phyloP scores from a whole-genome alignment of 2,888 invertebrate species.

The Quadriops clusia region DNA sequence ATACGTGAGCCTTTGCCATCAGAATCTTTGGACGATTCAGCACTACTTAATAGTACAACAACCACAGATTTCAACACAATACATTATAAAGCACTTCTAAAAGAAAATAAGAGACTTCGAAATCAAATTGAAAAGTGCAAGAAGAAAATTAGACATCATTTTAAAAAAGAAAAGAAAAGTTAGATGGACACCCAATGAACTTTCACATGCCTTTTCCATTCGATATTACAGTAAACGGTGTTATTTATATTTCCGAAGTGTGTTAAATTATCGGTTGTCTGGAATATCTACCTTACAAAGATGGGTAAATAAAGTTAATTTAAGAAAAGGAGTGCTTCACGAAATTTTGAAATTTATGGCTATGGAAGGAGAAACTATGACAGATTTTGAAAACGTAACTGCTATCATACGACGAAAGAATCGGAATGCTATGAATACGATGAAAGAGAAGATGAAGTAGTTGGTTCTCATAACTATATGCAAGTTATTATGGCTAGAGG shows the following conservation, averaged over 20 bases:
- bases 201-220: conserved; percentile 14
- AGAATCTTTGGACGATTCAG: too few species aligned
- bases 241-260: conserved; percentile 16
- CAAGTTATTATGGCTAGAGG: conserved; percentile 19
- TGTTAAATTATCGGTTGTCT: conserved; percentile 17
- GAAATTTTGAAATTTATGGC: conserved; percentile 14
- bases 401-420: conserved; percentile 16
- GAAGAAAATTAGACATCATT: too few species aligned
- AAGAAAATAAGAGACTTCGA: too few species aligned
- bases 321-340: conserved; percentile 11
- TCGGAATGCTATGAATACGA: conserved; percentile 15
- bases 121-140: too few species aligned
- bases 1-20: too few species aligned
- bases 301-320: conserved; percentile 6
- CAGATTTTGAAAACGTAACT: conserved; percentile 9
- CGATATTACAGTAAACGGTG: conserved; percentile 15
- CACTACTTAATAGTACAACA: too few species aligned
- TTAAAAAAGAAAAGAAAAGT: conserved; percentile 3
- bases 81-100: too few species aligned
- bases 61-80: too few species aligned
- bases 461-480: conserved; percentile 16
- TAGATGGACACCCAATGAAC: conserved; percentile 6
- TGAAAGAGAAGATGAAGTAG: conserved; percentile 15
- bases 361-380: conserved; percentile 10
- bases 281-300: conserved; percentile 8